Evolutionary conservation across 2,888 invertebrate genomes (phyloP).

Genomic region (Bembecia ichneumoniformis): DNA sequence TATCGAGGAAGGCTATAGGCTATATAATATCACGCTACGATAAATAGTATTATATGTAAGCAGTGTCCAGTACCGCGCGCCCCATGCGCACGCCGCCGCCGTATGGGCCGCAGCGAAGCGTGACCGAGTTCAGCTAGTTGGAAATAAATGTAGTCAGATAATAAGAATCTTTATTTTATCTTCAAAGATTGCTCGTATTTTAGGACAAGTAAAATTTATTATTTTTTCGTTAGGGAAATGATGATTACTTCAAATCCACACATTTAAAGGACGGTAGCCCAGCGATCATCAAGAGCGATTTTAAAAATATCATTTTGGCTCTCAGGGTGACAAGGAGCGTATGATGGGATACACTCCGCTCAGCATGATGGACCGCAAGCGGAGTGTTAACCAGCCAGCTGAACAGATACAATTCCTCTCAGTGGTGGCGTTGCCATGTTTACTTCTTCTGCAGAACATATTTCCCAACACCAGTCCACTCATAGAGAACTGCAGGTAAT

Average conservation of each 20-base stretch:
- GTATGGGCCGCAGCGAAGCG: too few relatives aligned
- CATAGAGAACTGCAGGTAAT: slow-evolving; percentile 60
- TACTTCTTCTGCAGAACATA: slow-evolving; percentile 61
- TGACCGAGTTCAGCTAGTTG: too few relatives aligned
- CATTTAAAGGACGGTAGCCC: too few relatives aligned
- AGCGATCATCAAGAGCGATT: neutral
- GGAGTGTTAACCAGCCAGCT: slow-evolving; percentile 69
- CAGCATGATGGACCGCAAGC: slow-evolving; percentile 76
- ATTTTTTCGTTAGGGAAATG: too few relatives aligned
- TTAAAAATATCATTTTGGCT: neutral
- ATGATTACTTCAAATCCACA: neutral
- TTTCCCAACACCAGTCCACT: slow-evolving; percentile 69
- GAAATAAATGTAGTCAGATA: too few relatives aligned
- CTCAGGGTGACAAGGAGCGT: slow-evolving; percentile 74
- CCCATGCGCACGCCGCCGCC: too few relatives aligned
- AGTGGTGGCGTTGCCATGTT: slow-evolving; percentile 73
- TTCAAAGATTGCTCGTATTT: too few relatives aligned
- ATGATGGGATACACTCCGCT: slow-evolving; percentile 71
- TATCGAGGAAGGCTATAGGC: too few relatives aligned
- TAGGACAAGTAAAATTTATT: neutral
- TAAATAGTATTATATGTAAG: too few relatives aligned
- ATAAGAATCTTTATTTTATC: too few relatives aligned
- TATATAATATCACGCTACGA: too few relatives aligned
- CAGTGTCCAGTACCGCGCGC: too few relatives aligned
- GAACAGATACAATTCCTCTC: slow-evolving; percentile 76